Percentiles rank a stretch among this genome's conserved stretches.
Conservation (phyloP, 1,140 invertebrate genomes). For the Drosophila nannoptera region DNA sequence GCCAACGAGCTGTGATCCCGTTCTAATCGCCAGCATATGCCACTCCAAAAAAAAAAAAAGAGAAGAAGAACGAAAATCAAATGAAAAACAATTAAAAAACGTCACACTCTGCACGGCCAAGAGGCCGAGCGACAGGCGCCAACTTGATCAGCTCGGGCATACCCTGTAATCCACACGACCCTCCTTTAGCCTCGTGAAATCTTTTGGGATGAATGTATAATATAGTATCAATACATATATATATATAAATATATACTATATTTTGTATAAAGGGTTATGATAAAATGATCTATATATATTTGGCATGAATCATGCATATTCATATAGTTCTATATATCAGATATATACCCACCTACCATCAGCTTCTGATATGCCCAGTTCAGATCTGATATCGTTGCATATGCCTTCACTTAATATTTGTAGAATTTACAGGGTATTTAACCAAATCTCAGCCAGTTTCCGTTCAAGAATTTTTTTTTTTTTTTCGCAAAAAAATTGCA, state of each 20-base stretch:
- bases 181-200: no score
- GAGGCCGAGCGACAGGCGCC: no score
- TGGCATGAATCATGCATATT: no score
- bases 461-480: conserved; percentile 35
- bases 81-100: conserved; percentile 42
- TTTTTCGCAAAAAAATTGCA: conserved; percentile 54
- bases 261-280: no score
- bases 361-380: no score
- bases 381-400: neutral
- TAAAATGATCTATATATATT: no score
- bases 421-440: neutral
- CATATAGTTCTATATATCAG: no score
- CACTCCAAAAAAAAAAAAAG: neutral
- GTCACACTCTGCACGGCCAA: conserved; percentile 22
- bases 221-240: no score
- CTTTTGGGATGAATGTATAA: no score
- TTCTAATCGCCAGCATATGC: conserved; percentile 41
- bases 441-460: conserved; percentile 55
- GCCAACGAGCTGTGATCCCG: conserved; percentile 6
- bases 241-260: no score
- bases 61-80: conserved; percentile 3
- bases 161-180: no score
- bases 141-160: neutral
- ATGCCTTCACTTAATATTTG: neutral
- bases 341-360: no score